Base-by-base conservation (phyloP, 2,888 invertebrate genomes). In the Trichogramma dendrolimi region DNA sequence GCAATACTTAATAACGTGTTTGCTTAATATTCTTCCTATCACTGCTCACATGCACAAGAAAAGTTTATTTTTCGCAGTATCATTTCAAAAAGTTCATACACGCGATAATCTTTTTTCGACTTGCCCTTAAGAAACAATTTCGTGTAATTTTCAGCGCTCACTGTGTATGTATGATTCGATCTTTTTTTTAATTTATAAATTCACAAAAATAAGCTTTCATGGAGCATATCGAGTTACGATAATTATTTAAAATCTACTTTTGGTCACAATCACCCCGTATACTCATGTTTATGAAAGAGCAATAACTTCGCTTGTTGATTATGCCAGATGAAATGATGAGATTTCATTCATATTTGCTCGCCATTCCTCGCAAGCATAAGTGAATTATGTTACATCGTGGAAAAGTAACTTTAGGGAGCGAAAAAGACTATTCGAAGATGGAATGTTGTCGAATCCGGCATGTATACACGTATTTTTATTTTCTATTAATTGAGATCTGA, bases 1-100 rank as follows among this genome's bases (percentile, higher is more conserved):
- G 84, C 84, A 84, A 83, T 83, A 79, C 76, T 79, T 79, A 74
- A 77, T 75, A 76, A 79, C 78, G 76, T 79, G 77, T 79, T 81
- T 55, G 51, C 58, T 65, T 51, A 41, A 39, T 54, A 27, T 27
- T 27, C 27, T 27, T 27, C 27, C 27, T 27, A 27, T 27, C 27
- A 27, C 27, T 27, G 27, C 27, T 27, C 27, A 27, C 27, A 27
- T 27, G 27, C 27, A 27, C 27, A 27, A 27, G 27, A 27, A 27
- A 27, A 27, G 3, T 27, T 27, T 27, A 27, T 27, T 27, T 27
- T 27, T 27, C 27, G 27, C 27, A 27, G 27, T 27, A 27, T 27
- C 27, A 27, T 27, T 27, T 27, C 27, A 27, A 27, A 27, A 27
- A 27, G 27, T 27, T 27, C 27, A 2, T 27, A 27, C 27, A 27